A percentile compares a stretch with the other conserved stretches of the same genome.
phyloP scores from a whole-genome alignment of 2,888 invertebrate genomes.

The Latrodectus hesperus region DNA sequence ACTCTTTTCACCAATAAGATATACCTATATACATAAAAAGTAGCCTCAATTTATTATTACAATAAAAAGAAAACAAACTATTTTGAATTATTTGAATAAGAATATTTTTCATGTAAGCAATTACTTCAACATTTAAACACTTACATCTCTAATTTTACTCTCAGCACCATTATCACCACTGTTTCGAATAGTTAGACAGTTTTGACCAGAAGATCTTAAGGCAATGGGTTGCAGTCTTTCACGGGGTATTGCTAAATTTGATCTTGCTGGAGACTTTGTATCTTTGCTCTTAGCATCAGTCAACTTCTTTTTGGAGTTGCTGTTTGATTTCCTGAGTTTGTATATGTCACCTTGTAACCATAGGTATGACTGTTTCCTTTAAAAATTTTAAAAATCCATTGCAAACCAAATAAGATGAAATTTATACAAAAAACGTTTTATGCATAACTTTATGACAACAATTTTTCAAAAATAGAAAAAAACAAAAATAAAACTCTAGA shows the following conservation, averaged over 20 bases:
- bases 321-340: constrained; percentile 73
- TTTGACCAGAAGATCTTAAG: constrained; percentile 21
- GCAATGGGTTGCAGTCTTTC: constrained; percentile 50
- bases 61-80: not conserved
- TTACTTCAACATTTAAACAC: not conserved
- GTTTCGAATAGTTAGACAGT: constrained; percentile 45
- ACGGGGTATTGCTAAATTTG: constrained; percentile 53
- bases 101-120: not conserved
- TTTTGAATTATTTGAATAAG: not conserved
- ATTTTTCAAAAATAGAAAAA: too few species aligned
- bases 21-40: too few species aligned
- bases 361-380: constrained; percentile 85
- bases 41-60: not conserved
- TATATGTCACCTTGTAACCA: constrained; percentile 83
- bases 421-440: too few species aligned
- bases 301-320: constrained; percentile 70
- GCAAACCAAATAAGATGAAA: too few species aligned
- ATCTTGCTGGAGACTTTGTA: constrained; percentile 33
- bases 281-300: constrained; percentile 28
- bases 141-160: constrained; percentile 24
- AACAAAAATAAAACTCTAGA: too few species aligned
- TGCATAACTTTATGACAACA: too few species aligned
- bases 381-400: not conserved
- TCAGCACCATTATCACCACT: constrained; percentile 38
- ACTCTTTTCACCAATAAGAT: too few species aligned